A percentile compares a stretch with the other conserved stretches of the same genome.
Evolutionary conservation across 2,113 vertebrate species (phyloP).

Genomic region (Sardina pilchardus): DNA sequence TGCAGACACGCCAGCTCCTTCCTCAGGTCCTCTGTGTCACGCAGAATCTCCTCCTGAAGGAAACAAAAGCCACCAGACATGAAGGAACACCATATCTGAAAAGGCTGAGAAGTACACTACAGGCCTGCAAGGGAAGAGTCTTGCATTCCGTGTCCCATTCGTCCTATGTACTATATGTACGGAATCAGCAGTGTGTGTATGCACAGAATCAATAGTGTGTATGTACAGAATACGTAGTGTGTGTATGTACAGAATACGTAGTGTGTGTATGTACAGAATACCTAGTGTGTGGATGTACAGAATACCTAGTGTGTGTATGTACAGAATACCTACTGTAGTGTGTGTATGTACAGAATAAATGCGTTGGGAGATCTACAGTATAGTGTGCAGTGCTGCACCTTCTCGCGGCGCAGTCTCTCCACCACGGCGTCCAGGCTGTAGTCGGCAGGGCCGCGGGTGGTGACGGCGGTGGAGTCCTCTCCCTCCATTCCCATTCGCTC

Average conservation of each 20-base stretch:
- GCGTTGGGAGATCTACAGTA: neutral
- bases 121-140: neutral
- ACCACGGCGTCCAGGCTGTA: conserved; percentile 63
- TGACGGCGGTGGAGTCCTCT: conserved; percentile 16
- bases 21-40: conserved; percentile 53
- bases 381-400: conserved; percentile 50
- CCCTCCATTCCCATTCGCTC: conserved; percentile 36
- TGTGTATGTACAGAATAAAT: no score
- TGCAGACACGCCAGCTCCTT: conserved; percentile 59
- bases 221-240: no score
- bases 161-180: no score
- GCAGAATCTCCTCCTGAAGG: conserved; percentile 65
- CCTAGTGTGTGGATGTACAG: no score
- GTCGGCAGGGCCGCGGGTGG: conserved; percentile 35
- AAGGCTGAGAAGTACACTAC: neutral
- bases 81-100: neutral
- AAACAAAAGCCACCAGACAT: conserved; percentile 26
- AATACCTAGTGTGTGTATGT: no score
- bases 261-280: no score
- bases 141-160: no score
- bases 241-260: no score
- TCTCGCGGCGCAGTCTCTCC: conserved; percentile 63
- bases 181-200: no score
- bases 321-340: neutral
- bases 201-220: no score